Conservation (phyloP, 1,140 invertebrate genomes). For the Heliothis virescens region DNA sequence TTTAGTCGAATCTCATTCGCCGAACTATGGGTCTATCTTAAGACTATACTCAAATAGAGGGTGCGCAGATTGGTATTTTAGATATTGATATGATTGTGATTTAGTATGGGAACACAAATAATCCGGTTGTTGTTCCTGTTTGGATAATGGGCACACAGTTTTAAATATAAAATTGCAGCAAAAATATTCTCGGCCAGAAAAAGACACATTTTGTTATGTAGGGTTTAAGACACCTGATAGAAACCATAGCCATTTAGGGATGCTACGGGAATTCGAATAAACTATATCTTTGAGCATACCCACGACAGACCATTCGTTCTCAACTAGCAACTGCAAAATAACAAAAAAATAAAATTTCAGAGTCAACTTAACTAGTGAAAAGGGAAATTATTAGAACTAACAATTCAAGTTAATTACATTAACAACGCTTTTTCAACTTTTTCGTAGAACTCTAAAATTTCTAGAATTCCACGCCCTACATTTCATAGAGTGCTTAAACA, state of each 20-base stretch:
- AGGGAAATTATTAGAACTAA: neutral
- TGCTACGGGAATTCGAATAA: too few relatives aligned
- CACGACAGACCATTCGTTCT: too few relatives aligned
- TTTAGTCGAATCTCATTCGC: constrained; percentile 80
- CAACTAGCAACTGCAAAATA: too few relatives aligned
- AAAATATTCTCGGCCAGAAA: too few relatives aligned
- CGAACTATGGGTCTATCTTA: constrained; percentile 77
- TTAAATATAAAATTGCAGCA: neutral
- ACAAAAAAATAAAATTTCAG: too few relatives aligned
- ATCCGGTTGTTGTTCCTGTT: constrained; percentile 59
- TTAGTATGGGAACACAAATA: constrained; percentile 83
- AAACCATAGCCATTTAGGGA: too few relatives aligned
- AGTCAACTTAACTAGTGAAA: too few relatives aligned
- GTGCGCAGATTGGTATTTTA: constrained; percentile 81
- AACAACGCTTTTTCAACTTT: neutral
- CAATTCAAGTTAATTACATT: neutral
- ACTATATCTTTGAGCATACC: too few relatives aligned
- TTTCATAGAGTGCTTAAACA: constrained; percentile 8
- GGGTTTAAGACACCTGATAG: too few relatives aligned
- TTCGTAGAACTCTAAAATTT: neutral
- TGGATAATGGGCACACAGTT: neutral
- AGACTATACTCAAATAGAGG: constrained; percentile 83
- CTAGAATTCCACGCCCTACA: neutral
- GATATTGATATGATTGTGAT: constrained; percentile 85
- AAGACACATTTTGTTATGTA: too few relatives aligned